A percentile compares a stretch with the other conserved stretches of the same genome.
These are phyloP conservation scores for Carettochelys insculpta DNA, from an alignment of 2,113 vertebrate genomes.

Conservation along the genomic window DNA sequence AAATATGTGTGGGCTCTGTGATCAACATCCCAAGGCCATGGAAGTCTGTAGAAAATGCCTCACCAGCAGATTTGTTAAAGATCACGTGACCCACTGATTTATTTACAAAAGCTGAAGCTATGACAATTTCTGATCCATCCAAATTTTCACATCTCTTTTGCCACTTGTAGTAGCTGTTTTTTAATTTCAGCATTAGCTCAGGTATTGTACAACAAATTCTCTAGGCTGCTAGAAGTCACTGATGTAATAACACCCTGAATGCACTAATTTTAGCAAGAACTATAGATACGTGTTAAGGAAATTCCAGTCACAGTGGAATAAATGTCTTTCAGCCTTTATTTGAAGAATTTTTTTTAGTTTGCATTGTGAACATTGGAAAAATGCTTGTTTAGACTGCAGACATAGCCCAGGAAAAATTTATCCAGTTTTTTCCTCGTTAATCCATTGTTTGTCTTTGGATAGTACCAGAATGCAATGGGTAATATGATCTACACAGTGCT, in stretches of 20 bases:
- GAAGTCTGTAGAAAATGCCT: not conserved
- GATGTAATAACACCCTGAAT: not conserved
- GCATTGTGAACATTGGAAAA: not conserved
- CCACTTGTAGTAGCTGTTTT: conserved; percentile 8
- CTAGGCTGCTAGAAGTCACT: not conserved
- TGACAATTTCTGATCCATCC: not conserved
- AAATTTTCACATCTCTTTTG: conserved; percentile 9
- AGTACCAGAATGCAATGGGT: not conserved
- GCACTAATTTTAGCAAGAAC: conserved; percentile 7
- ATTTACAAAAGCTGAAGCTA: not conserved
- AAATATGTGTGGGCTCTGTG: not conserved
- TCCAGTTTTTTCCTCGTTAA: not conserved
- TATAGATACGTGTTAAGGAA: not conserved
- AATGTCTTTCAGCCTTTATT: not conserved
- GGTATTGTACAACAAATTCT: not conserved
- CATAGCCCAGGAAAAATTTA: not conserved
- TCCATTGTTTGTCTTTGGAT: not conserved
- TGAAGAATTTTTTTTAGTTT: not conserved
- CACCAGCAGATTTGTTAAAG: conserved; percentile 11
- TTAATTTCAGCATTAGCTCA: not conserved
- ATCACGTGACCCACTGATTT: not conserved
- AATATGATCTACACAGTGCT: not conserved
- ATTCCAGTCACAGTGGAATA: conserved; percentile 18
- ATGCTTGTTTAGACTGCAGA: conserved; percentile 42
- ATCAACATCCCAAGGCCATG: not conserved